These are phyloP conservation scores for Meiosimyza decipiens DNA, from an alignment of 2,888 invertebrate genomes.

Conservation along the genomic window DNA sequence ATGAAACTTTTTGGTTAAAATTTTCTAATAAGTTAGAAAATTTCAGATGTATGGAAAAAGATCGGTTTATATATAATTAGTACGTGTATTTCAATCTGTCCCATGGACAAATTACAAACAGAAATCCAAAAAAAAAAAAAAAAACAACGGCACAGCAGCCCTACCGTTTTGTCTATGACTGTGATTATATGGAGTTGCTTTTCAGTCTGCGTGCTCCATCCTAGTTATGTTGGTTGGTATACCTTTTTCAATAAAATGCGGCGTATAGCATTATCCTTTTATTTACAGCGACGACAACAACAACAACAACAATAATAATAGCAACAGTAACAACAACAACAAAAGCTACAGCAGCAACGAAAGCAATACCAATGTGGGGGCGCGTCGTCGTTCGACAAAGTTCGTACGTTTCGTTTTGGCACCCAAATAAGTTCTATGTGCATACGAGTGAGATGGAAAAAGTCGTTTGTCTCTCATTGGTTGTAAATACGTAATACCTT, in stretches of 20 bases:
- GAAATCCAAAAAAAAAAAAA: too few relatives aligned
- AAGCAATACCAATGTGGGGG: neutral
- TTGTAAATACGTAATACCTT: constrained; percentile 4
- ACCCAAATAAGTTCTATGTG: constrained; percentile 6
- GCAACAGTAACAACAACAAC: neutral
- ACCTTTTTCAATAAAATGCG: neutral
- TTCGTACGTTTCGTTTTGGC: too few relatives aligned
- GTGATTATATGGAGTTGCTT: neutral
- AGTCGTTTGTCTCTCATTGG: constrained; percentile 15
- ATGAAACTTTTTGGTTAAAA: too few relatives aligned
- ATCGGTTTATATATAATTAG: too few relatives aligned
- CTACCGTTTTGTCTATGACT: too few relatives aligned
- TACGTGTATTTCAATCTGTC: too few relatives aligned
- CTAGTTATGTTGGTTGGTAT: neutral
- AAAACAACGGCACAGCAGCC: too few relatives aligned
- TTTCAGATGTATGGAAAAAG: too few relatives aligned
- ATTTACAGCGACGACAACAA: neutral
- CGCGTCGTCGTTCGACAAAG: neutral
- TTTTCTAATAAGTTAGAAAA: too few relatives aligned
- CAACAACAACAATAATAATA: neutral
- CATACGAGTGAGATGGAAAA: constrained; percentile 11
- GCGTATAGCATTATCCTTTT: constrained; percentile 9
- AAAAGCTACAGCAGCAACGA: neutral
- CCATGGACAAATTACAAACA: too few relatives aligned
- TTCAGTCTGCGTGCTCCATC: neutral